Base-by-base conservation (phyloP, 2,113 vertebrate species). In the Meriones unguiculatus region DNA sequence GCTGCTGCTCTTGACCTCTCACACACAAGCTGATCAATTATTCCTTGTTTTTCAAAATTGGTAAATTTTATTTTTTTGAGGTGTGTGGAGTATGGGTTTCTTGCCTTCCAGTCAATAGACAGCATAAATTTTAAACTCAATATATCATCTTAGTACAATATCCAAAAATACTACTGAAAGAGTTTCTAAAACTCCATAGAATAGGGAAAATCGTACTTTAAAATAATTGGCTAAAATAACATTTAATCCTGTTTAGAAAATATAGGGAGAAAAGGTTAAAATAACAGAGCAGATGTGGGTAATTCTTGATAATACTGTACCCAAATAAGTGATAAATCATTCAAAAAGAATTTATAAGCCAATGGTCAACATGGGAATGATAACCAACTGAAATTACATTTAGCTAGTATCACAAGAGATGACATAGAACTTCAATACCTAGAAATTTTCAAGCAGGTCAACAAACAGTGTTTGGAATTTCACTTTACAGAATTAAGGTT, bases 121-220 rank as follows among this genome's bases (percentile, higher is more conserved):
- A 62, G 59, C 20, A 92, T 75, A 89, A 18, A 87, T 86, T 41
- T 72, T 91, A 77, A 95, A 78, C 15, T 94, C 20, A 76, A 54
- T 76, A 77, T 57, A 22, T 91, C 88, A 95, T 82, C 88, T 86
- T 92, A 86, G 72, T 81, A 93, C 22, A 64, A 5, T 92, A 9
- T 35, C 28, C 35, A 93, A 90, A 85, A 96, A 77, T 77, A 50
- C 0, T 73, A 81, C 80, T 32, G 87, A 28, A 50, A 4, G 0
- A 4, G 86, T 95, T 91, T 50, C 89, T 1, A 64, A 94, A 95
- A 81, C 54, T 6, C 0, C 17, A 3, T 41, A 64, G 9, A 17
- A 35, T 87, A 85, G 32, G 32, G 18, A n/a, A 76, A 89, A 81
- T 38, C 8, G 80, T 17, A 78, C 20, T 50, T 96, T 87, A 90